A percentile compares a stretch with the other conserved stretches of the same genome.
Evolutionary conservation across 92 coral and sea anemone genomes (phyloP).

Genomic region (Zoanthus gigantus): DNA sequence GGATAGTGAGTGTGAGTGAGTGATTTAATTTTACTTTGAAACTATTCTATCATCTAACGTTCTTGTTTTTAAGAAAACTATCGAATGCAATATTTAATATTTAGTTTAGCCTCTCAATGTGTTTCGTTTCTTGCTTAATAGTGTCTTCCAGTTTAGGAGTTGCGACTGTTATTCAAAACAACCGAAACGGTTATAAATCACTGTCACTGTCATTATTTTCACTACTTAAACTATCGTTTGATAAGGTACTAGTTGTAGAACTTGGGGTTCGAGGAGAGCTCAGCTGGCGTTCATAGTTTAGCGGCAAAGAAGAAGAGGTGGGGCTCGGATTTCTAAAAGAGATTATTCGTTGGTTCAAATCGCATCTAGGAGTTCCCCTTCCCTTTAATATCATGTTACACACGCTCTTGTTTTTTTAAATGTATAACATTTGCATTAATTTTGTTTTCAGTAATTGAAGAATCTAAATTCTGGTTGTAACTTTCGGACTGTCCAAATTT

Average conservation of each 20-base stretch:
- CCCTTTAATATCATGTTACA: slow-evolving; percentile 1
- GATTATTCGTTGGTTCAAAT: slow-evolving; percentile 41
- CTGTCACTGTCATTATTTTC: slow-evolving; percentile 61
- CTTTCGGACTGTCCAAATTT: background rate
- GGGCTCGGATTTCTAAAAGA: slow-evolving; percentile 83
- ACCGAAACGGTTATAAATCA: slow-evolving; percentile 14
- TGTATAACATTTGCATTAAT: background rate
- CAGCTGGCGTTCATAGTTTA: slow-evolving; percentile 73
- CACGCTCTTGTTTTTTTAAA: background rate
- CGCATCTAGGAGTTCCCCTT: slow-evolving; percentile 16
- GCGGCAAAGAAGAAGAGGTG: slow-evolving; percentile 73
- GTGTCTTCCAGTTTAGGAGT: background rate
- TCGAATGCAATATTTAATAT: background rate
- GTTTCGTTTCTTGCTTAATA: background rate
- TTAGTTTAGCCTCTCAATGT: background rate
- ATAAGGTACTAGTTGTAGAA: slow-evolving; percentile 90
- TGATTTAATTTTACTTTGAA: slow-evolving; percentile 28
- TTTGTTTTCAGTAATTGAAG: background rate
- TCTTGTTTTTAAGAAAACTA: background rate
- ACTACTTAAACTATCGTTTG: slow-evolving; percentile 84
- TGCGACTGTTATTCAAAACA: background rate
- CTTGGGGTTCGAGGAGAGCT: slow-evolving; percentile 60
- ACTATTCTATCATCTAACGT: slow-evolving; percentile 11
- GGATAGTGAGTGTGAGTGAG: too few species aligned
- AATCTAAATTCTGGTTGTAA: background rate